Evolutionary conservation across 2,113 vertebrate genomes (phyloP).

Genomic region (Plestiodon gilberti): DNA sequence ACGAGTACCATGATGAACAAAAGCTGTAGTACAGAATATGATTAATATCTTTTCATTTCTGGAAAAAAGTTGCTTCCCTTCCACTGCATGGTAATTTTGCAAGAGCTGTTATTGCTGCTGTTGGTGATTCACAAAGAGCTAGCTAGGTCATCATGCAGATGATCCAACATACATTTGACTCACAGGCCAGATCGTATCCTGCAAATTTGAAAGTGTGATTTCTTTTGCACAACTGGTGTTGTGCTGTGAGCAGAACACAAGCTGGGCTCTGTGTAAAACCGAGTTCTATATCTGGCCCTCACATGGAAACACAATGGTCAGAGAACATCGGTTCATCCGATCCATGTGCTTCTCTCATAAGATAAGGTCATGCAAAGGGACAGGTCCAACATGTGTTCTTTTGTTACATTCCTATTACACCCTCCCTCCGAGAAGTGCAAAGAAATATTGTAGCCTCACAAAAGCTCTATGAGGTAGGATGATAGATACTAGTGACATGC

Average conservation of each 20-base stretch:
- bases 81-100: too few relatives aligned
- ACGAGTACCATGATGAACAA: not conserved
- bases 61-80: not conserved
- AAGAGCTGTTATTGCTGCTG: not conserved
- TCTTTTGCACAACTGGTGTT: not conserved
- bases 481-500: not conserved
- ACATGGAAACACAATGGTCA: not conserved
- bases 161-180: not conserved
- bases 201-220: not conserved
- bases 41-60: not conserved
- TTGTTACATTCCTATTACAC: not conserved
- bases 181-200: not conserved
- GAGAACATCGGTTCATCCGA: not conserved
- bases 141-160: not conserved
- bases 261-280: not conserved
- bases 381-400: not conserved
- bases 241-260: not conserved
- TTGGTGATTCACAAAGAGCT: not conserved
- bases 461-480: not conserved
- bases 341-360: not conserved
- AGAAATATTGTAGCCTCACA: not conserved
- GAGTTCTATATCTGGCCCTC: not conserved
- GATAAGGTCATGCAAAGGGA: not conserved
- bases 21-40: not conserved
- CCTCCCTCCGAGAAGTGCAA: not conserved